These are phyloP conservation scores for Catostomus latipinnis DNA, from an alignment of 2,797 vertebrate genomes.

Conservation along the genomic window DNA sequence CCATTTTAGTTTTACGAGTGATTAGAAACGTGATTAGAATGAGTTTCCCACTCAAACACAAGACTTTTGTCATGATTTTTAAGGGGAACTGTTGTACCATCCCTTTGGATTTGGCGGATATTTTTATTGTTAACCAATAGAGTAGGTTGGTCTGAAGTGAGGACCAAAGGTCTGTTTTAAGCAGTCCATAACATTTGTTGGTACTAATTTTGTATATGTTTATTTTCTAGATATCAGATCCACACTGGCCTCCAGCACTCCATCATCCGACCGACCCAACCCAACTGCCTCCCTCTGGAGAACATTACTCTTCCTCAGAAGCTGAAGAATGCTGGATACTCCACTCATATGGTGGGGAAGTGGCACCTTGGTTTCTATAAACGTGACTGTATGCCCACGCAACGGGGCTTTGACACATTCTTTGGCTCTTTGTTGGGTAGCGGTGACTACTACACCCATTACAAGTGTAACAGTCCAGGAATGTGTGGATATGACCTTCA, in stretches of 20 bases:
- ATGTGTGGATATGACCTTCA: constrained; percentile 95
- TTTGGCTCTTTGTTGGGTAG: constrained; percentile 95
- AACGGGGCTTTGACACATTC: constrained; percentile 94
- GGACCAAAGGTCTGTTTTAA: background rate
- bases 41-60: too few species aligned
- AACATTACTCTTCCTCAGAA: constrained; percentile 94
- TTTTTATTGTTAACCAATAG: too few species aligned
- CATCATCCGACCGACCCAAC: constrained; percentile 92
- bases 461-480: constrained; percentile 92
- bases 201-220: constrained; percentile 16
- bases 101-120: too few species aligned
- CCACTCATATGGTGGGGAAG: constrained; percentile 98
- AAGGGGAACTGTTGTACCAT: too few species aligned
- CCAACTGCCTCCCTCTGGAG: constrained; percentile 94
- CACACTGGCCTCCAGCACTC: constrained; percentile 98
- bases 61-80: too few species aligned
- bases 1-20: too few species aligned
- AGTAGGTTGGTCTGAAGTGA: background rate
- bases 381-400: constrained; percentile 92
- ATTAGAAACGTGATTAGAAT: too few species aligned
- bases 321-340: constrained; percentile 90
- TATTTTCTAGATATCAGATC: constrained; percentile 90
- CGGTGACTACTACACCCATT: constrained; percentile 96
- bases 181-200: background rate
- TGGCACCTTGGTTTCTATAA: constrained; percentile 98